phyloP scores from a whole-genome alignment of 2,888 invertebrate species.

The Itoplectis maculator region DNA sequence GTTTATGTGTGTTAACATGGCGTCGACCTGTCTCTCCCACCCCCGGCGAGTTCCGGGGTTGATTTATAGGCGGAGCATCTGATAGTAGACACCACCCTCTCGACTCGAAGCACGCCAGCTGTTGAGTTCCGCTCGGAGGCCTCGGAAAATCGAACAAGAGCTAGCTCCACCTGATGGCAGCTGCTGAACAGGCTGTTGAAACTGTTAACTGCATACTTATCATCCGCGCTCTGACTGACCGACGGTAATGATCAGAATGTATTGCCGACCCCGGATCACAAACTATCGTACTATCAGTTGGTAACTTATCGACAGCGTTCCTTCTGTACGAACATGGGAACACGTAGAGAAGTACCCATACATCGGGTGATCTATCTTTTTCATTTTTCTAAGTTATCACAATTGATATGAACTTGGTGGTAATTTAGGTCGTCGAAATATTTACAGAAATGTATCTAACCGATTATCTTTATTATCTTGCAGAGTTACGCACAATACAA shows the following conservation, averaged over 20 bases:
- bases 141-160: neutral
- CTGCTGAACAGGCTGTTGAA: neutral
- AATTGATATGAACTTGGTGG: too few relatives aligned
- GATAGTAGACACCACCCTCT: conserved; percentile 82
- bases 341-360: neutral
- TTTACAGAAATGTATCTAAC: conserved; percentile 71
- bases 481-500: conserved; percentile 77
- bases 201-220: neutral
- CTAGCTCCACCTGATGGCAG: conserved; percentile 17
- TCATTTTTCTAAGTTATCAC: neutral
- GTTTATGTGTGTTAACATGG: conserved; percentile 84
- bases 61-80: conserved; percentile 85
- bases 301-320: neutral
- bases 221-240: neutral
- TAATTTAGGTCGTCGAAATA: neutral
- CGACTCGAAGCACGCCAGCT: conserved; percentile 59
- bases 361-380: neutral
- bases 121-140: conserved; percentile 51
- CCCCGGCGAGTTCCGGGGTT: conserved; percentile 73
- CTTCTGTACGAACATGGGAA: neutral
- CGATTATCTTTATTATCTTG: conserved; percentile 76
- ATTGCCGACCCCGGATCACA: neutral
- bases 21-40: conserved; percentile 80
- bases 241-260: conserved; percentile 5
- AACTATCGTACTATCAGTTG: neutral